Base-by-base conservation (phyloP, 2,888 invertebrate genomes). In the Myathropa florea region DNA sequence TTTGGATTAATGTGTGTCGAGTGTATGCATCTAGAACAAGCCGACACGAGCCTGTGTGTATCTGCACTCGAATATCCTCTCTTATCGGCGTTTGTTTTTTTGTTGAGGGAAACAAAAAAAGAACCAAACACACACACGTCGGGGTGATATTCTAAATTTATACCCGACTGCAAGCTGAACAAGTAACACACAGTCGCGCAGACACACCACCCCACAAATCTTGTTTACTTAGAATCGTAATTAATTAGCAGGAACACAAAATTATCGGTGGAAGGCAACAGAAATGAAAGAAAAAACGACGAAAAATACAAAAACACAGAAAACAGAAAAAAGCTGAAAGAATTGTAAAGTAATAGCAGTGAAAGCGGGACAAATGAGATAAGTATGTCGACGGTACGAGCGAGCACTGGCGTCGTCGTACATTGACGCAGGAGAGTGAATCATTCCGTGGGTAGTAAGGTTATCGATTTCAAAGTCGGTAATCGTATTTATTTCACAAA, bases 161-260 rank as follows among this genome's bases (percentile, higher is more conserved):
- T 46, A 18, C 18, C 1, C 18, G 18, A 18, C 18, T 46, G 46
- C 46, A 46, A 4, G 6, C 33, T 1, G 33, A 33, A 33, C 33
- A 33, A 33, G 33, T 33, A 33, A 7, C 33, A 33, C 33, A 33
- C 33, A 9, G 30, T 30, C 30, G 30, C 30, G 39, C 39, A 46
- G 39, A 18, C 18, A n/a, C 18, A 46, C 30, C 55, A 21, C 53
- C 24, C 39, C 33, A 18, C 7, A 2, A 18, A 63, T 55, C 53
- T 63, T 63, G 68, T 77, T 77, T 55, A 33, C 61, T 68, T 53
- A 60, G 77, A 77, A 63, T 26, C 23, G 53, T 70, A 77, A 77
- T 77, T 77, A 77, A 70, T 68, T 77, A 68, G 55, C 26, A 61
- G 26, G 53, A 72, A 72, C 61, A 72, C 26, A 28, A 26, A 61